Conservation (phyloP, 2,113 vertebrate genomes). For the Apodemus sylvaticus region DNA sequence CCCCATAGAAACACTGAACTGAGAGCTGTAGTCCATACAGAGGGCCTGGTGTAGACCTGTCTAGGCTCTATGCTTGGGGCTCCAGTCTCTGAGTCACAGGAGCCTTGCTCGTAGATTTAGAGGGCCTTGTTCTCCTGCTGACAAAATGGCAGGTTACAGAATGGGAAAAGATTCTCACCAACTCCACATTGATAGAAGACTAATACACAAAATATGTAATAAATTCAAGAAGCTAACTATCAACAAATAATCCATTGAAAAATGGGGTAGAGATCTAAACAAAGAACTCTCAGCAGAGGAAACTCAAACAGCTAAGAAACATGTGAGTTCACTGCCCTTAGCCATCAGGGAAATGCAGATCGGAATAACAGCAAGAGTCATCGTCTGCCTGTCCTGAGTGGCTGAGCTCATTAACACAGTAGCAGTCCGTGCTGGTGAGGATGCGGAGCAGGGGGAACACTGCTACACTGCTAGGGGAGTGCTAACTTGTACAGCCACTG, state of each 20-base stretch:
- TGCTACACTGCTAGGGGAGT: neutral
- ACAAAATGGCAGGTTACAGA: neutral
- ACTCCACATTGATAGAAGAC: neutral
- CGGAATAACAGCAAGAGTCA: neutral
- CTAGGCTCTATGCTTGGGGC: neutral
- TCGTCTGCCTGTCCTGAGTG: neutral
- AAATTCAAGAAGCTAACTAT: neutral
- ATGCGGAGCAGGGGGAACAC: neutral
- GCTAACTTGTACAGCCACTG: neutral
- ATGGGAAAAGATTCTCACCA: neutral
- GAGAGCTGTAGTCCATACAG: neutral
- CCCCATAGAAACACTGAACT: neutral
- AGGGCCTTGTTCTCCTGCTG: neutral
- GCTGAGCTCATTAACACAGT: neutral
- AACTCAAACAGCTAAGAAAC: neutral
- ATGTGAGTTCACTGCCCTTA: neutral
- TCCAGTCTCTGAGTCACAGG: neutral
- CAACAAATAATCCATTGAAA: neutral
- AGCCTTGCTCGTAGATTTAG: too few species aligned
- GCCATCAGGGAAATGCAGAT: neutral
- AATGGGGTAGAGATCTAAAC: neutral
- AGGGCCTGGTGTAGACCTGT: neutral
- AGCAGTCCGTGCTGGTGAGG: neutral
- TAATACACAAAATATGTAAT: neutral
- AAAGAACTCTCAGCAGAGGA: neutral